Conservation (phyloP, 2,888 invertebrate species). For the Rhagonycha fulva region DNA sequence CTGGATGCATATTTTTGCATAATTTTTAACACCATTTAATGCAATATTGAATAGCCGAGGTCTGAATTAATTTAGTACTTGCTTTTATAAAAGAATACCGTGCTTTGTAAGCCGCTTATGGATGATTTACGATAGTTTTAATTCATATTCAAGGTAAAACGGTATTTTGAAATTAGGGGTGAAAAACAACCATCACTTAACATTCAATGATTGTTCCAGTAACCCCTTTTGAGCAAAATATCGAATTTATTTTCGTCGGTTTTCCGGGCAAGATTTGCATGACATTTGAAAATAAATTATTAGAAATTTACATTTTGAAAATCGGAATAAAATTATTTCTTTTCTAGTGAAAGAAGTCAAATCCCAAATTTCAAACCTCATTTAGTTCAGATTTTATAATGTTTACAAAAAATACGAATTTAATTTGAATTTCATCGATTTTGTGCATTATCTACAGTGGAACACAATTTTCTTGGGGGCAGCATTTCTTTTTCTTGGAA, state of each 20-base stretch:
- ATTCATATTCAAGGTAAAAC: neutral
- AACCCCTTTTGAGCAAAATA: neutral
- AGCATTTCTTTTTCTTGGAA: too few relatives aligned
- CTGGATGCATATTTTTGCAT: neutral
- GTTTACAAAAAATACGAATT: too few relatives aligned
- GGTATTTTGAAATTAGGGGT: neutral
- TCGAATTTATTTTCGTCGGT: neutral
- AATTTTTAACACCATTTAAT: neutral
- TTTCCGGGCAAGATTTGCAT: neutral
- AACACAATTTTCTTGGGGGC: too few relatives aligned
- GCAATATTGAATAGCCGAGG: neutral
- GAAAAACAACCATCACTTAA: neutral
- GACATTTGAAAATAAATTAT: too few relatives aligned
- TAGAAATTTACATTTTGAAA: too few relatives aligned
- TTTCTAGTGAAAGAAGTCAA: neutral
- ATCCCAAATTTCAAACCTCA: too few relatives aligned
- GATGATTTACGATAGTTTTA: neutral
- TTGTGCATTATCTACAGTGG: too few relatives aligned
- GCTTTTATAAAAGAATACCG: neutral
- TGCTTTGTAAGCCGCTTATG: neutral
- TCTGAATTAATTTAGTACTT: neutral
- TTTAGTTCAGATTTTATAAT: too few relatives aligned
- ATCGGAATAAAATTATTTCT: neutral
- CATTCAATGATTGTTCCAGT: neutral
- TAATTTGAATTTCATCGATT: too few relatives aligned